Conservation (phyloP, 2,113 vertebrate genomes). For the Ochotona princeps region DNA sequence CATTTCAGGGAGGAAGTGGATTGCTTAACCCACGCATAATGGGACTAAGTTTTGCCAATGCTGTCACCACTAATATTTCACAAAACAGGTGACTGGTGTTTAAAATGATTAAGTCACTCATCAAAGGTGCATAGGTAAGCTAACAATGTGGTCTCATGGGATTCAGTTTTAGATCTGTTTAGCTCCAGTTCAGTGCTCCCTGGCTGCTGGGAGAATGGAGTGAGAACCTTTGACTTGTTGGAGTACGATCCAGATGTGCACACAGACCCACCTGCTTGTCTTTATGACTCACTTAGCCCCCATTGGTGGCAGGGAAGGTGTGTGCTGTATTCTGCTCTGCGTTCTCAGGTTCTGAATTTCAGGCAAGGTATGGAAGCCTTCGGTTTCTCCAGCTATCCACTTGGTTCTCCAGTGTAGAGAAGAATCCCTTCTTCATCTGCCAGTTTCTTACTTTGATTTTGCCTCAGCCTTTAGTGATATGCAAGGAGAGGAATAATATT, state of each 20-base stretch:
- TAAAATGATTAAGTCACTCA: too few relatives aligned
- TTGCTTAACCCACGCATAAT: neutral
- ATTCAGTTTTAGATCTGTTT: neutral
- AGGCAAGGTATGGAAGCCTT: neutral
- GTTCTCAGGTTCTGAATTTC: neutral
- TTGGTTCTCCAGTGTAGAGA: neutral
- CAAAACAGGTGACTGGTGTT: neutral
- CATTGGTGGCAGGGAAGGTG: neutral
- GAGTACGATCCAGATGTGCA: too few relatives aligned
- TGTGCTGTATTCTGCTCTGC: neutral
- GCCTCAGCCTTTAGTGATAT: neutral
- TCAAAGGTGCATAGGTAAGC: neutral
- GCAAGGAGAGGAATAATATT: neutral
- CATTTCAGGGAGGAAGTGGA: rapidly evolving
- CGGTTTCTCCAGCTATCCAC: neutral
- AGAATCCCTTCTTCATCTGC: neutral
- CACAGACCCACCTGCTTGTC: neutral
- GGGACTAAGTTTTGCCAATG: neutral
- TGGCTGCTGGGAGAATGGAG: rapidly evolving
- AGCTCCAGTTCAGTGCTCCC: neutral
- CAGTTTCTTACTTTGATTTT: neutral
- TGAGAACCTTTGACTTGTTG: neutral
- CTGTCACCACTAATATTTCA: neutral
- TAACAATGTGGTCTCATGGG: neutral
- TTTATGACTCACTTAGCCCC: neutral